Base-by-base conservation (phyloP, 2,113 vertebrate genomes). In the Menidia beryllina region DNA sequence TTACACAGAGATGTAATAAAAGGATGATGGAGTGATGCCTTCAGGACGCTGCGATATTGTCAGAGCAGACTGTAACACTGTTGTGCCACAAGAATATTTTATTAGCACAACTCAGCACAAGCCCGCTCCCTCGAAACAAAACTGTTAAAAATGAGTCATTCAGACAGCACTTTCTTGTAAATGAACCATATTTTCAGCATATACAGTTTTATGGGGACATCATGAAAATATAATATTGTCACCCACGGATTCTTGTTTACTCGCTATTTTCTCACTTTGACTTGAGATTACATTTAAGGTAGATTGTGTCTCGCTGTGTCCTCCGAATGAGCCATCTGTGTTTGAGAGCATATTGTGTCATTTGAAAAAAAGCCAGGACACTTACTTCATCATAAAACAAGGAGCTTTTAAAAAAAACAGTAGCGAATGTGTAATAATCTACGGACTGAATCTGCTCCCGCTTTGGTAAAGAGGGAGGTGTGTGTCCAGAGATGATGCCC, bases 1-100 rank as follows among this genome's bases (percentile, higher is more conserved):
- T 84, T 85, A 79, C 85, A 78, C 78, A 84, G 80, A 75, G 86
- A 86, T 83, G 75, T 84, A 87, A 90, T 87, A 86, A 88, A 90
- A 84, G 78, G 61, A 85, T 88, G 86, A 89, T 88, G 74, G 84
- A 89, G 75, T 72, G 81, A 84, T 81, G 88, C 86, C 90, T 89
- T 86, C 81, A 81, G 85, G 87, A 88, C 56, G 49, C 67, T 45
- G 71, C 73, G 34, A n/a, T 69, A 82, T 85, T 85, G 87, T 89
- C 75, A 77, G 75, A 72, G 75, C 72, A 63, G 73, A 74, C 34
- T 51, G 47, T 52, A 65, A 69, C 75, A 56, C 73, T 86, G 70
- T 82, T 84, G 75, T 87, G 83, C 83, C 69, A 80, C 75, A 82
- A 76, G 67, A 77, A 77, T 72, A 72, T 86, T 86, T 87, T 66